Evolutionary conservation across 2,888 invertebrate genomes (phyloP), one percentile per base, ranked within the genome.

Genomic region (Tetanocera ferruginea): DNA sequence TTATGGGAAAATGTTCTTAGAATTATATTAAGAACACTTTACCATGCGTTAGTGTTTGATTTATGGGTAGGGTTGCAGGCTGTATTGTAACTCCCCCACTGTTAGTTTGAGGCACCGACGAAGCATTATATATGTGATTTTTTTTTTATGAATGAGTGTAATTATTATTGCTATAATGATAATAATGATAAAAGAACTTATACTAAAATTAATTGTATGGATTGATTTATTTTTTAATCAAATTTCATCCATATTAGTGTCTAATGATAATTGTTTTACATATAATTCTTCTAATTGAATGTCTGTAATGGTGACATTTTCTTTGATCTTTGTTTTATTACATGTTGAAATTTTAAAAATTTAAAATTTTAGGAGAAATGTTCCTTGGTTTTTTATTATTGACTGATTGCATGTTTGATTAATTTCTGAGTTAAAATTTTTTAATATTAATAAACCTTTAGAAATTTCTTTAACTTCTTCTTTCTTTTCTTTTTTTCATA

Each of bases 361-460:
- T 75, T 80, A 52, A 19, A 79, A 80, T 75, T 79, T 79, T 67
- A 80, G 49, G 19, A 79, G 70, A 19, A 76, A 80, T 28, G 64
- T 74, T 67, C 72, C 72, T 64, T 76, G 78, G 23, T 28, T 72
- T 67, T 76, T 76, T 19, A 79, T 75, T 19, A 74, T 52, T 23
- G 69, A 73, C 25, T 74, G 74, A 23, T 76, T 75, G 43, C 73
- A 76, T 28, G 74, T 79, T 64, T 77, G 71, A 70, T 55, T 34
- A 11, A 79, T 67, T 60, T 77, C 64, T 5, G 23, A 28, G 55
- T 64, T 76, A 49, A 70, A 74, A 62, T 73, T 76, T 79, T 79
- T 76, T 28, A 79, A 75, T 71, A 78, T 72, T 69, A 79, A 28
- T 55, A 81, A 60, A 55, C 76, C 75, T 31, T 70, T 76, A 6